Evolutionary conservation across 1,140 invertebrate genomes (phyloP).

Genomic region (Aphaenogaster floridana): DNA sequence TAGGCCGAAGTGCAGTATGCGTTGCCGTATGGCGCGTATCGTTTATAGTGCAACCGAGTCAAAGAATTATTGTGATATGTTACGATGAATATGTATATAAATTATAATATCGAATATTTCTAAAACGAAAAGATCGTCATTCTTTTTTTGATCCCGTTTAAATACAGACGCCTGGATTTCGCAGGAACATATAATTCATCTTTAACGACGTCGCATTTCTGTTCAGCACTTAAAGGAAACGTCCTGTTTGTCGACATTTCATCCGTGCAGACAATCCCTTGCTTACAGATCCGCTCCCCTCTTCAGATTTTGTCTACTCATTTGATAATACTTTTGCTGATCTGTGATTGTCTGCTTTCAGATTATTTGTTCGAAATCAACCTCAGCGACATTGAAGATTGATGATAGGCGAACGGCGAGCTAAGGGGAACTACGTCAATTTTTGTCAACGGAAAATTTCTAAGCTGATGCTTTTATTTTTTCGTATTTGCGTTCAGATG

Average conservation of each 20-base stretch:
- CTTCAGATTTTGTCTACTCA: not conserved
- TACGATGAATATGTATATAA: constrained; percentile 43
- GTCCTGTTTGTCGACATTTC: not conserved
- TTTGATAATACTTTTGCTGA: constrained; percentile 11
- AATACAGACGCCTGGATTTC: not conserved
- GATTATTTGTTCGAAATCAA: constrained; percentile 30
- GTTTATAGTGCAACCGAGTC: constrained; percentile 33
- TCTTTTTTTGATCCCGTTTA: not conserved
- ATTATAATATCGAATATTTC: constrained; percentile 53
- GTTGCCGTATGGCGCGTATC: not conserved
- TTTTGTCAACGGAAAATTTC: not conserved
- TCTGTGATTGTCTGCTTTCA: constrained; percentile 35
- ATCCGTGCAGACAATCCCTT: not conserved
- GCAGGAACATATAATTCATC: not conserved
- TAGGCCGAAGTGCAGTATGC: not conserved
- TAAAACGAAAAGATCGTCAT: not conserved
- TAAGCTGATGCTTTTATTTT: not conserved
- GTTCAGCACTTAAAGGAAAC: not conserved
- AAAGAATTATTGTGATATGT: constrained; percentile 56
- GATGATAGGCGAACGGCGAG: not conserved
- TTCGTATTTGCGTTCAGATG: not conserved
- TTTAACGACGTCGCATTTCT: not conserved
- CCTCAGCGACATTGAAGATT: constrained; percentile 5
- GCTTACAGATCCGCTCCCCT: not conserved
- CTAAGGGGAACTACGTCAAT: not conserved